Base-by-base conservation (phyloP, 2,797 vertebrate genomes). In the Tamandua tetradactyla region DNA sequence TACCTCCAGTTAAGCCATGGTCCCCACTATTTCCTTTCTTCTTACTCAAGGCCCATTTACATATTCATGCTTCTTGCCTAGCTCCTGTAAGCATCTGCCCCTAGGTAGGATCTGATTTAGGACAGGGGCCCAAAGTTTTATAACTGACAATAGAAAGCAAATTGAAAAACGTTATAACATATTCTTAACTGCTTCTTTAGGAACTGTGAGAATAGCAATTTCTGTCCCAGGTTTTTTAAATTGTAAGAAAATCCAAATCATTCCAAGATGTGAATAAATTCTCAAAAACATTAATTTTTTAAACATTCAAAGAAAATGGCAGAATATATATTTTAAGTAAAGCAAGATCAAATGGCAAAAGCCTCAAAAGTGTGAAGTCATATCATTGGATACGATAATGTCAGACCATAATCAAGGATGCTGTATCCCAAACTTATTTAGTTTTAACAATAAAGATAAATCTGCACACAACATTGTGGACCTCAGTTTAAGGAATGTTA, bases 311-410 rank as follows among this genome's bases (percentile, higher is more conserved):
- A 44, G 15, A 61, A 85, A 85, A 42, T 81, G 5, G 72, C 61
- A 27, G n/a, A 84, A 85, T 88, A 35, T 66, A 89, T 86, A 91
- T 86, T 94, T 93, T 92, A 90, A 69, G 91, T 86, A 80, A 87
- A 90, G 25, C 49, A 87, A 89, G n/a, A 85, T 49, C 87, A 93
- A 88, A 57, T n/a, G 7, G 42, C 42, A 95, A 92, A 95, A 66
- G 17, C 44, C 40, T 82, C 40, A 47, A 66, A 30, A 52, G 18
- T 62, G 37, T 76, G 40, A 0, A 79, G 82, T 76, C 22, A 47
- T 18, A 32, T 66, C 49, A 72, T 0, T 80, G 66, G 47, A 74
- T 32, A 94, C 75, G 91, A 4, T 64, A 81, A 94, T 59, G 55
- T 68, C 32, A 93, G 47, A 55, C 18, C 30, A 18, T 37, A 80